Evolutionary conservation across 2,888 invertebrate species (phyloP), one percentile per base, ranked within the genome.

Genomic region (Sphinx pinastri): DNA sequence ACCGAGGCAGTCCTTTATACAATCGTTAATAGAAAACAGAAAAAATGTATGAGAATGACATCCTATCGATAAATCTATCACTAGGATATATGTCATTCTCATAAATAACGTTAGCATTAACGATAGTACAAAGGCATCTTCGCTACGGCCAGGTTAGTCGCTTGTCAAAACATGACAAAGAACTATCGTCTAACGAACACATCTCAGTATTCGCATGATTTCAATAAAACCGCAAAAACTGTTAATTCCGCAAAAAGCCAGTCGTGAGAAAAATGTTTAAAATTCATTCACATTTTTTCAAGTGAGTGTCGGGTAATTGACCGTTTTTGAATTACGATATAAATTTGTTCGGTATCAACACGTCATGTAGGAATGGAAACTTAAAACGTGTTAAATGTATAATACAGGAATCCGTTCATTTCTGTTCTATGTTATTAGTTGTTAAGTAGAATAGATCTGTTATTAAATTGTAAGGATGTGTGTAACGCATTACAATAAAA

Each of bases 231-330:
- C 16, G 55, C 54, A 55, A 57, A 68, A 68, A 57, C 47, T 68
- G 57, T 45, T 13, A 11, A 19, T 49, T 63, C 63, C 63, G 49
- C 49, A 63, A 47, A 60, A 63, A 49, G 19, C 11, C 63, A 12
- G 63, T 63, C 63, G 49, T 63, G 63, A 63, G 63, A 63, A 63
- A 63, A 63, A 63, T 63, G 47, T 63, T 13, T 63, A 49, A 60
- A 63, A 49, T 47, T 63, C 16, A 63, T 63, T 63, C 47, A 63
- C 49, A 63, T 63, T 47, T 63, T 55, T 55, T 55, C 63, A 63
- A 63, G 49, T 63, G 63, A 47, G 16, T 47, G 63, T 16, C 63
- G 49, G 60, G 60, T 19, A 63, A 47, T 63, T 31, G 25, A 47
- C 49, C 63, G 63, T 63, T 58, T 58, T 47, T 52, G 25, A 38